Evolutionary conservation across 2,113 vertebrate species (phyloP).

Genomic region (Tachysurus vachellii): DNA sequence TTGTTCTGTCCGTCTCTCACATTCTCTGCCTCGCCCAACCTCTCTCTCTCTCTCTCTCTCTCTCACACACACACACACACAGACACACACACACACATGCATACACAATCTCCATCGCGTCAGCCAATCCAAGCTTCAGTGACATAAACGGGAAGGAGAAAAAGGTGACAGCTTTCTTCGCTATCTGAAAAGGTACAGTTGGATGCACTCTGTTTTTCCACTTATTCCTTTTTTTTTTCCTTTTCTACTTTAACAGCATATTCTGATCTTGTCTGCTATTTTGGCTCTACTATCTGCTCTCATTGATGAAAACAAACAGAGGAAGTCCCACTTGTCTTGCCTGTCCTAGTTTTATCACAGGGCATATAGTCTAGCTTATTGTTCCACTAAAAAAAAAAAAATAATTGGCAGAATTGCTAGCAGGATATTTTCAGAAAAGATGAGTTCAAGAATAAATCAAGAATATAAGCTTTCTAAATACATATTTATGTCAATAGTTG

Average conservation of each 20-base stretch:
- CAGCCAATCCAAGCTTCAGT: slow-evolving; percentile 58
- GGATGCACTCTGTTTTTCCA: slow-evolving; percentile 22
- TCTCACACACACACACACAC: slow-evolving; percentile 2
- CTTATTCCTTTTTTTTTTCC: neutral
- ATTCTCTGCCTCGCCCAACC: neutral
- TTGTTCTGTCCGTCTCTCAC: neutral
- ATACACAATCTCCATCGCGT: slow-evolving; percentile 44
- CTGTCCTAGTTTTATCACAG: slow-evolving; percentile 33
- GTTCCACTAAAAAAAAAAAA: neutral
- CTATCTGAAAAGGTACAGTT: slow-evolving; percentile 64
- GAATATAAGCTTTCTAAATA: slow-evolving; percentile 1
- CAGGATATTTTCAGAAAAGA: neutral
- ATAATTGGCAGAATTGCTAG: neutral
- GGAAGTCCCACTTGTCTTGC: slow-evolving; percentile 14
- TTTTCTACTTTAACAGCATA: neutral
- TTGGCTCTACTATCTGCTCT: neutral
- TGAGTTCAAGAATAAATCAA: neutral
- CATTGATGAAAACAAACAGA: slow-evolving; percentile 2
- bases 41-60: neutral
- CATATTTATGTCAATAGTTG: neutral
- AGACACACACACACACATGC: neutral
- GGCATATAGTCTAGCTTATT: neutral
- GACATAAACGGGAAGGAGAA: slow-evolving; percentile 44
- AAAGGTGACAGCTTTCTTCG: slow-evolving; percentile 41
- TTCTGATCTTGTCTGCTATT: neutral